Base-by-base conservation (phyloP, 2,888 invertebrate genomes). In the Urechis unicinctus region DNA sequence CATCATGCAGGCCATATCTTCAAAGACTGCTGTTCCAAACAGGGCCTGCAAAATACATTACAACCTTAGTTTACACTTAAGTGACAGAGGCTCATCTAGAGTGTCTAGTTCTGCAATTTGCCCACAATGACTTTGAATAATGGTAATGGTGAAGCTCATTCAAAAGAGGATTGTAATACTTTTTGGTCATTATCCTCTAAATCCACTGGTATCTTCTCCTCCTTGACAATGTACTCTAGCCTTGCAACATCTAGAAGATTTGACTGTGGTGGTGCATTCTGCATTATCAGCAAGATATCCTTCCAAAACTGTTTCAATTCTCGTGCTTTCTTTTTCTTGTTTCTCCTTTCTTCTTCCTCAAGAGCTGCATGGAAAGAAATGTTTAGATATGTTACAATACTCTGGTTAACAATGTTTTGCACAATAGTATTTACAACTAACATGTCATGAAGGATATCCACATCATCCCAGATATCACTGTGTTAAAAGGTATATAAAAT, bases 1-100 rank as follows among this genome's bases (percentile, higher is more conserved):
- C 13, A 75, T 65, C 66, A 72, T 66, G 52, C 68, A 68, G 26
- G 78, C 75, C 9, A 75, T 62, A 53, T 74, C 71, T 52, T 77
- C 75, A 69, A 70, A 78, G 29, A 78, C 29, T n/a, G 64, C 58
- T 26, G 64, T 60, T 21, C 72, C 70, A 56, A 41, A 56, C 13
- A 29, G 21, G 9, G 41, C 31, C 31, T 53, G 17, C 22, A 53
- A 5, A 3, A 42, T 44, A n/a, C 45, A 43, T 45, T 28, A 25
- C 24, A 55, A n/a, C n/a, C n/a, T n/a, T n/a, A n/a, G n/a, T n/a
- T n/a, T n/a, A n/a, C 45, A n/a, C 21, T n/a, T 45, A 13, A n/a
- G n/a, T n/a, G n/a, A n/a, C 41, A 13, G n/a, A n/a, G n/a, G n/a
- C n/a, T n/a, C n/a, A n/a, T n/a, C n/a, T n/a, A n/a, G n/a, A n/a